Conservation (phyloP, 2,797 vertebrate genomes). For the Pantherophis alleghaniensis region DNA sequence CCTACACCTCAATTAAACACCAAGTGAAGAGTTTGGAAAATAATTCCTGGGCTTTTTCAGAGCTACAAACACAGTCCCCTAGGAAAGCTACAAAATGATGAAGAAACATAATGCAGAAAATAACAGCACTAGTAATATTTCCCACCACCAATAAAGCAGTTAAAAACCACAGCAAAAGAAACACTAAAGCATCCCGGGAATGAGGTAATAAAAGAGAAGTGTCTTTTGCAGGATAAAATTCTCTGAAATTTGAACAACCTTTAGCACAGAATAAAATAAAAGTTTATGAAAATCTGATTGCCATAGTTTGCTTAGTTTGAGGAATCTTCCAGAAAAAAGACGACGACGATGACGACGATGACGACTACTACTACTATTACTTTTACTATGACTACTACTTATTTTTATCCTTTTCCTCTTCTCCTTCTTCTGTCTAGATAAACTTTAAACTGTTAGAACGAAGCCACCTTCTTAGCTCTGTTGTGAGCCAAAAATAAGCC, state of each 20-base stretch:
- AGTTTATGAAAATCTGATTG: neutral
- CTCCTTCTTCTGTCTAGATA: neutral
- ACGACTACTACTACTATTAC: too few species aligned
- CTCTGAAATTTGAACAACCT: neutral
- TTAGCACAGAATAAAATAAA: neutral
- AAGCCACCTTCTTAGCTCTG: neutral
- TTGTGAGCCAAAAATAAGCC: neutral
- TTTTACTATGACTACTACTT: too few species aligned
- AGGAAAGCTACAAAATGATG: neutral
- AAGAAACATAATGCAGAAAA: neutral
- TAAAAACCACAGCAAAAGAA: neutral
- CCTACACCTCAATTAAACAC: neutral
- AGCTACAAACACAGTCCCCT: neutral
- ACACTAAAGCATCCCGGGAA: neutral
- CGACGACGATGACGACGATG: fast-evolving
- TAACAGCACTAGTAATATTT: neutral
- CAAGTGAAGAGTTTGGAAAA: neutral
- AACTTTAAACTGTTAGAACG: neutral
- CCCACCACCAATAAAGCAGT: neutral
- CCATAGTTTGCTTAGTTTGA: neutral
- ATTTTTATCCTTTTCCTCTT: neutral
- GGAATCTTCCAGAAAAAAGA: neutral
- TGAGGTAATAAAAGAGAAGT: neutral
- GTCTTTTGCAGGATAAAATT: neutral
- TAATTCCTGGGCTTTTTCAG: neutral